phyloP scores from a whole-genome alignment of 2,888 invertebrate genomes.

The Cheilosia vulpina region DNA sequence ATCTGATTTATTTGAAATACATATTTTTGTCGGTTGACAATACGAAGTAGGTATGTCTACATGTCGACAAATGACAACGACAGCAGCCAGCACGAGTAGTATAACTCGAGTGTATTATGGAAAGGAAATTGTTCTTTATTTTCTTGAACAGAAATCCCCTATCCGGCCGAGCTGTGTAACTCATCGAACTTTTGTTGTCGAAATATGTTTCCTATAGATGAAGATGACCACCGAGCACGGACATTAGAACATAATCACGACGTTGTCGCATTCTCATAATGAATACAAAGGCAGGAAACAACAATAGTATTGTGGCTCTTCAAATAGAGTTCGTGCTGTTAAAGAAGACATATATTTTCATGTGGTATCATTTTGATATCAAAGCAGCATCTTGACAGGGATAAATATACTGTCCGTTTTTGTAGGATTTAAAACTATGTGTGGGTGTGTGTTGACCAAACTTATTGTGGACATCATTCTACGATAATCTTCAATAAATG shows the following conservation, averaged over 20 bases:
- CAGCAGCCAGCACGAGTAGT: conserved; percentile 41
- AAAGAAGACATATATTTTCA: conserved; percentile 54
- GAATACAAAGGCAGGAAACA: conserved; percentile 65
- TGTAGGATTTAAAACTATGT: conserved; percentile 50
- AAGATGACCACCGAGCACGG: conserved; percentile 18
- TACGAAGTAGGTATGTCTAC: conserved; percentile 8
- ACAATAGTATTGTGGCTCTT: conserved; percentile 58
- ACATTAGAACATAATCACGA: conserved; percentile 65
- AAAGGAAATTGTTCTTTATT: conserved; percentile 58
- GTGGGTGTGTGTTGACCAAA: conserved; percentile 19
- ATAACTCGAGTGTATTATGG: conserved; percentile 53
- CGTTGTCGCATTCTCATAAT: conserved; percentile 61
- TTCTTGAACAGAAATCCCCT: conserved; percentile 13
- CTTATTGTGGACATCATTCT: background rate
- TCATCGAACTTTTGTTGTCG: conserved; percentile 6
- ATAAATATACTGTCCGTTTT: conserved; percentile 63
- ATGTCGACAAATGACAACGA: conserved; percentile 58
- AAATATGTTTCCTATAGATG: conserved; percentile 26
- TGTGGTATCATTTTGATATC: conserved; percentile 50
- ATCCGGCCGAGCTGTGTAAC: conserved; percentile 1
- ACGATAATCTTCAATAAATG: conserved; percentile 46
- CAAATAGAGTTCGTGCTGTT: conserved; percentile 60
- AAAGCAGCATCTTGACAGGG: conserved; percentile 62
- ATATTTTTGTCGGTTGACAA: background rate
- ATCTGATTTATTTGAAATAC: conserved; percentile 45